Conservation (phyloP, 2,888 invertebrate species). For the Andrena fulva region DNA sequence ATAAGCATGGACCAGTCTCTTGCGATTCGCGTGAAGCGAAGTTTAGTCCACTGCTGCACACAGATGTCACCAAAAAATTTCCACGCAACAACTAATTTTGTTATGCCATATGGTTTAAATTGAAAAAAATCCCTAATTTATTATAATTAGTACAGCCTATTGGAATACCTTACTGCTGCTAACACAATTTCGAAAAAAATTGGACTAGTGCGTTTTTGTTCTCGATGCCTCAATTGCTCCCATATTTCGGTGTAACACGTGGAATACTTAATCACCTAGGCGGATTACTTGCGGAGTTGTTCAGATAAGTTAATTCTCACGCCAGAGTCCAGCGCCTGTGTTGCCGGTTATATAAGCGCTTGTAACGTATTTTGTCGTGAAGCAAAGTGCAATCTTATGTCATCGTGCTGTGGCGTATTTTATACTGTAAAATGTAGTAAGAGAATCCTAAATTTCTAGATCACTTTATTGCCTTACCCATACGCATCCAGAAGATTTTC, state of each 20-base stretch:
- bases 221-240: neutral
- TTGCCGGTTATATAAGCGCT: constrained; percentile 46
- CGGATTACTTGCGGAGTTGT: constrained; percentile 9
- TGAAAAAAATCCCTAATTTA: no score
- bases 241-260: neutral
- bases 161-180: no score
- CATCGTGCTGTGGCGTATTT: constrained; percentile 33
- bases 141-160: no score
- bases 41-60: no score
- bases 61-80: no score
- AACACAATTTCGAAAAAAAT: no score
- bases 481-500: neutral
- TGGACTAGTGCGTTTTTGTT: no score
- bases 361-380: constrained; percentile 41
- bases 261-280: neutral
- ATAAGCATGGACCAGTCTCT: no score
- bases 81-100: no score
- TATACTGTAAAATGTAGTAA: constrained; percentile 24
- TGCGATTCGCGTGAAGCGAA: no score
- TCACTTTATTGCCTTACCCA: neutral
- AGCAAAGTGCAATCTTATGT: constrained; percentile 60
- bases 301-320: constrained; percentile 44
- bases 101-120: no score
- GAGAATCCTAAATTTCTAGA: neutral
- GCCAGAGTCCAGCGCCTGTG: constrained; percentile 19